Evolutionary conservation across 2,888 invertebrate species (phyloP), one percentile per base, ranked within the genome.

Genomic region (Carterocephalus palaemon): DNA sequence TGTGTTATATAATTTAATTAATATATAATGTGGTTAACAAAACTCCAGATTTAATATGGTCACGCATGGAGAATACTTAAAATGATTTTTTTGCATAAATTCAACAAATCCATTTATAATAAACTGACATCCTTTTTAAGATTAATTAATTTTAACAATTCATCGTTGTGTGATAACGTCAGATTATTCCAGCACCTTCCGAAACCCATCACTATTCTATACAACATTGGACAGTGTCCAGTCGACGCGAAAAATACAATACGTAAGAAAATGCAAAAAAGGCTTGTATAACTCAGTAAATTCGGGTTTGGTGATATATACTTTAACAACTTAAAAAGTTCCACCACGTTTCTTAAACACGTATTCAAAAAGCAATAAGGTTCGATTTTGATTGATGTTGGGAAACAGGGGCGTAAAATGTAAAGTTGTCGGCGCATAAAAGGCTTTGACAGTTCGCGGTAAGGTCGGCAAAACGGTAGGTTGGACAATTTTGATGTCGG

Each of bases 371-470:
- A 0, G 3, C 0, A 0, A n/a, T 62, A 70, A 45, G 52, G 60
- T 49, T 48, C 1, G 56, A 43, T 60, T 37, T 69, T 2, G 47
- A 1, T 0, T 48, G 9, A 13, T 6, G 2, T 8, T 4, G 3
- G 48, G 52, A 26, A 29, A 43, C 7, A 7, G 1, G 32, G 4
- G 4, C 9, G 52, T 48, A 54, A 51, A n/a, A 45, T 24, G 40
- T 51, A 51, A 58, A 17, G 43, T 63, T 54, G 68, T 64, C 57
- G 57, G 54, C 62, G 48, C 61, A 60, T 76, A 74, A 81, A 75
- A 71, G 71, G 60, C 74, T 83, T 74, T 78, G 85, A 84, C 85
- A 84, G 84, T 85, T 85, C 85, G 80, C 68, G 68, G 83, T 84
- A 83, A 73, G 72, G 72, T 73, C 75, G 67, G 67, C 71, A 67